Conservation (phyloP, 2,888 invertebrate genomes). For the Heterodera filipjevi region DNA sequence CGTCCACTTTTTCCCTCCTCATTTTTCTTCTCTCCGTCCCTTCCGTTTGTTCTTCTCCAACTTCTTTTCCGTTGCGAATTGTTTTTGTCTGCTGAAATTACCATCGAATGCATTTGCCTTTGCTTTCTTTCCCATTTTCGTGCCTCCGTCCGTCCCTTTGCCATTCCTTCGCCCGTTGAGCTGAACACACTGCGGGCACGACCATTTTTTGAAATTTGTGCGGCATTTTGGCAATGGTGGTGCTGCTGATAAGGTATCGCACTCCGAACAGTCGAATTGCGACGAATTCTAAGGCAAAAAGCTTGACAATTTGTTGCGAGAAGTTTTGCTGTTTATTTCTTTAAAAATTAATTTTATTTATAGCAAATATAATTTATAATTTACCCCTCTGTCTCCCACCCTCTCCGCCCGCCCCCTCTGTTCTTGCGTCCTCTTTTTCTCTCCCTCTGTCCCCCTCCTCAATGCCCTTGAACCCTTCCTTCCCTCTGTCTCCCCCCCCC, state of each 20-base stretch:
- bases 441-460: too few species aligned
- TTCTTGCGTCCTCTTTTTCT: too few species aligned
- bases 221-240: constrained; percentile 11
- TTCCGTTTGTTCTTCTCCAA: neutral
- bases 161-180: neutral
- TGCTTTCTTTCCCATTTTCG: neutral
- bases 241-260: neutral
- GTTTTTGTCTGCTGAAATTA: neutral
- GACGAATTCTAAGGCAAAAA: neutral
- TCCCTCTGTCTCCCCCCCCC: neutral
- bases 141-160: neutral
- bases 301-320: neutral
- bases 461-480: constrained; percentile 6
- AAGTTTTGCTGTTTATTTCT: too few species aligned
- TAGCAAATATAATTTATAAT: too few species aligned
- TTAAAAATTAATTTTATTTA: too few species aligned
- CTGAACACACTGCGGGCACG: constrained; percentile 57
- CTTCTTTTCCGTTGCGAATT: neutral
- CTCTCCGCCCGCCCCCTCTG: too few species aligned
- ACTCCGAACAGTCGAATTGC: neutral
- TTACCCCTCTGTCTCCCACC: too few species aligned
- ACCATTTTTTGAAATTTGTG: constrained; percentile 59
- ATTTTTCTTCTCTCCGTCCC: neutral
- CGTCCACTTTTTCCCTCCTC: neutral
- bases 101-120: neutral